Evolutionary conservation across 2,888 invertebrate species (phyloP).

Genomic region (Trisateles emortualis): DNA sequence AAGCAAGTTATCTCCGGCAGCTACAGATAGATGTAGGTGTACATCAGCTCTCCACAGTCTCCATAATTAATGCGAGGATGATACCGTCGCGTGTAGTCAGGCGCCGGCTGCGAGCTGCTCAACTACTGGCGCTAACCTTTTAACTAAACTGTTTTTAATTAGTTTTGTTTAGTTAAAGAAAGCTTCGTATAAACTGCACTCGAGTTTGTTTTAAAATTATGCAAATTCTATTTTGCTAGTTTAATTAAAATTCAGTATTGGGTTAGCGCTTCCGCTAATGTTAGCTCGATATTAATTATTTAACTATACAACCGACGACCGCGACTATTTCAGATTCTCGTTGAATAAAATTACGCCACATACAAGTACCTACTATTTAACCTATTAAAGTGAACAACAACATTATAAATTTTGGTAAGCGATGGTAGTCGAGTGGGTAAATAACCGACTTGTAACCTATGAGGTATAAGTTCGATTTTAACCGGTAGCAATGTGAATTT

Average conservation of each 20-base stretch:
- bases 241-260: neutral
- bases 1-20: slow-evolving; percentile 2
- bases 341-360: no score
- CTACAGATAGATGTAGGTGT: neutral
- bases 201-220: slow-evolving; percentile 5
- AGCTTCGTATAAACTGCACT: slow-evolving; percentile 2
- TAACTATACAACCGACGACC: no score
- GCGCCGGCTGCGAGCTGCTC: neutral
- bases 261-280: no score
- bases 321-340: no score
- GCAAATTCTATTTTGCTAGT: slow-evolving; percentile 3
- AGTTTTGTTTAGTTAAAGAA: slow-evolving; percentile 2
- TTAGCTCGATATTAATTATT: no score
- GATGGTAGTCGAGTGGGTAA: no score
- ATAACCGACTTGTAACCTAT: no score
- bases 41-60: neutral
- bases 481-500: no score
- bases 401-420: no score
- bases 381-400: no score
- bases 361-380: no score
- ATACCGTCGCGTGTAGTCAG: neutral
- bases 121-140: neutral
- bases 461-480: no score
- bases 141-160: slow-evolving; percentile 16
- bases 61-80: slow-evolving; percentile 11